These are phyloP conservation scores for Tetragonisca angustula DNA, from an alignment of 2,888 invertebrate genomes.

Conservation along the genomic window DNA sequence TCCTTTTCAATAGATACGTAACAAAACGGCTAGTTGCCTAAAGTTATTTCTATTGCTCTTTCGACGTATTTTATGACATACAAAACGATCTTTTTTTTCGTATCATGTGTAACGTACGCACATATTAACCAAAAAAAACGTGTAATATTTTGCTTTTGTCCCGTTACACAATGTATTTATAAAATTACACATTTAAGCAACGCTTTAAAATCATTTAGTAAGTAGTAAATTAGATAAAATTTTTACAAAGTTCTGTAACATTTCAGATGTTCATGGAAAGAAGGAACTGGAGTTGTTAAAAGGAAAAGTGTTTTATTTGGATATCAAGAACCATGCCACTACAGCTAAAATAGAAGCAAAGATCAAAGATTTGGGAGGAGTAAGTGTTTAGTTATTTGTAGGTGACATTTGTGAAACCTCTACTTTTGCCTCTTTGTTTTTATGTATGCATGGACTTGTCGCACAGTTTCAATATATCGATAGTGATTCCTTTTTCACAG, in stretches of 20 bases:
- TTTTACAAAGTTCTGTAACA: slow-evolving; percentile 15
- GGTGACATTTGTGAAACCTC: slow-evolving; percentile 3
- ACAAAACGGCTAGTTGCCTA: background rate
- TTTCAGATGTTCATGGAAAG: slow-evolving; percentile 79
- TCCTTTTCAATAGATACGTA: background rate
- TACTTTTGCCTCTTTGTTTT: slow-evolving; percentile 27
- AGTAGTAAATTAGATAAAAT: background rate
- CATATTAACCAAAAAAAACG: background rate
- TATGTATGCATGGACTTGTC: slow-evolving; percentile 37
- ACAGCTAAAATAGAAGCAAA: slow-evolving; percentile 88
- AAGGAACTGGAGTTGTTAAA: slow-evolving; percentile 86
- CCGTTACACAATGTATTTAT: background rate
- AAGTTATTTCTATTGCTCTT: background rate
- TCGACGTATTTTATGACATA: background rate
- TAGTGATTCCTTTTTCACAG: background rate
- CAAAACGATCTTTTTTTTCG: background rate
- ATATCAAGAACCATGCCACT: slow-evolving; percentile 89
- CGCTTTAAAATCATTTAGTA: background rate
- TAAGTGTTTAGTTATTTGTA: slow-evolving; percentile 80
- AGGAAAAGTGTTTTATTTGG: slow-evolving; percentile 91
- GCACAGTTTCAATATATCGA: slow-evolving; percentile 31
- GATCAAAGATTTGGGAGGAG: slow-evolving; percentile 90
- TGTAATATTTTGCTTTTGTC: background rate
- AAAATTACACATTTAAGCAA: background rate
- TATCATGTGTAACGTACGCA: background rate